Percentiles rank a stretch among this genome's conserved stretches.
Conservation (phyloP, 1,140 invertebrate species). For the Leptopilina boulardi region DNA sequence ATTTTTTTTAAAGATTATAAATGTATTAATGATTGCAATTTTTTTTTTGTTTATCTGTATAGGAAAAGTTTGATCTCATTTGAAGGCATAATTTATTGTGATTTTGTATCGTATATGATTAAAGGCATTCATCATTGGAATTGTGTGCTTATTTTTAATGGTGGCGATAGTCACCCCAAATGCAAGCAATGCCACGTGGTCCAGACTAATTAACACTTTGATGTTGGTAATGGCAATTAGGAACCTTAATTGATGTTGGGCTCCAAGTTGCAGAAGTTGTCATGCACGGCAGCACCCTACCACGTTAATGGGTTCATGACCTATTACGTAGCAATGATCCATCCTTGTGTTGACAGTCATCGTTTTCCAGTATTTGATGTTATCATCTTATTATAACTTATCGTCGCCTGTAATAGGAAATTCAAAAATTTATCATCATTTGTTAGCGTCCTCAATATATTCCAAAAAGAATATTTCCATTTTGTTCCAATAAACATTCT, state of each 20-base stretch:
- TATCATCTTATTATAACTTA: background rate
- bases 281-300: background rate
- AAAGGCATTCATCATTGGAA: background rate
- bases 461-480: too few relatives aligned
- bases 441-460: too few relatives aligned
- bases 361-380: background rate
- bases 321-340: constrained; percentile 17
- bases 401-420: background rate
- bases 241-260: constrained; percentile 31
- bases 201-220: constrained; percentile 27
- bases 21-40: too few relatives aligned
- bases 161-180: background rate
- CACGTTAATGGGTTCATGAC: constrained; percentile 15
- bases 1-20: too few relatives aligned
- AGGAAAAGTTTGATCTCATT: too few relatives aligned
- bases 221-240: constrained; percentile 27
- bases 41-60: too few relatives aligned
- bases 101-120: background rate
- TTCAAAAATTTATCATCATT: too few relatives aligned
- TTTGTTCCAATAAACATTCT: too few relatives aligned
- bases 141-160: constrained; percentile 16
- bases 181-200: background rate
- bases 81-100: background rate
- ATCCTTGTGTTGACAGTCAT: background rate
- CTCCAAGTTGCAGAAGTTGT: constrained; percentile 8